Evolutionary conservation across 2,113 vertebrate genomes (phyloP).

Genomic region (Amblyopsis rosae): DNA sequence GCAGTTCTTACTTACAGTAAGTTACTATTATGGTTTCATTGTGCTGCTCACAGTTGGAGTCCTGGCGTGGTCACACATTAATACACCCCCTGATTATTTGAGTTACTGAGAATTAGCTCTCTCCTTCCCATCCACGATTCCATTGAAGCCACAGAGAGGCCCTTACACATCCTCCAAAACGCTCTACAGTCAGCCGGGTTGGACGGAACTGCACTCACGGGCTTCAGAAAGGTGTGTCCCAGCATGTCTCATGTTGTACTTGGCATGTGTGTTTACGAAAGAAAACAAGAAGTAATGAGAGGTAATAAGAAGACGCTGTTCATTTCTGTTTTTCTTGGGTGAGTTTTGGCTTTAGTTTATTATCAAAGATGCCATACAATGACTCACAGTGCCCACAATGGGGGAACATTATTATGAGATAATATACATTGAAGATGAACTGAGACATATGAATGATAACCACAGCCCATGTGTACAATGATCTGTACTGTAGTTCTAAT

Average conservation of each 20-base stretch:
- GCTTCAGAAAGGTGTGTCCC: constrained; percentile 40
- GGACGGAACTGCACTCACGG: constrained; percentile 26
- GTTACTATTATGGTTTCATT: constrained; percentile 67
- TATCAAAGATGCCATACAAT: constrained; percentile 13
- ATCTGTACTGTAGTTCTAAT: too few species aligned
- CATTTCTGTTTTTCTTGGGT: constrained; percentile 17
- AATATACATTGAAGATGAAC: constrained; percentile 29
- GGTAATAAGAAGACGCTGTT: constrained; percentile 31
- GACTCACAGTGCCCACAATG: constrained; percentile 25
- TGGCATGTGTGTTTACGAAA: constrained; percentile 37
- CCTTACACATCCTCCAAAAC: constrained; percentile 30
- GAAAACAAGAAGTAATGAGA: constrained; percentile 13
- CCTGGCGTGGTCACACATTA: constrained; percentile 36
- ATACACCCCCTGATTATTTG: constrained; percentile 24
- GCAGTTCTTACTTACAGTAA: constrained; percentile 33
- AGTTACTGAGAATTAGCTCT: constrained; percentile 31
- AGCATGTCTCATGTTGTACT: constrained; percentile 46
- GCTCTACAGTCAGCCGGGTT: constrained; percentile 9
- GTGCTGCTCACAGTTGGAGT: constrained; percentile 55
- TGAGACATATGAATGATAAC: background rate
- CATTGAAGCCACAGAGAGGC: constrained; percentile 45
- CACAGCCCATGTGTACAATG: too few species aligned
- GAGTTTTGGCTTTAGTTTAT: constrained; percentile 6
- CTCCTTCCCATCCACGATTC: constrained; percentile 29
- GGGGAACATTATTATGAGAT: constrained; percentile 8